Conservation (phyloP, 2,113 vertebrate species). For the Copsychus sechellarum region DNA sequence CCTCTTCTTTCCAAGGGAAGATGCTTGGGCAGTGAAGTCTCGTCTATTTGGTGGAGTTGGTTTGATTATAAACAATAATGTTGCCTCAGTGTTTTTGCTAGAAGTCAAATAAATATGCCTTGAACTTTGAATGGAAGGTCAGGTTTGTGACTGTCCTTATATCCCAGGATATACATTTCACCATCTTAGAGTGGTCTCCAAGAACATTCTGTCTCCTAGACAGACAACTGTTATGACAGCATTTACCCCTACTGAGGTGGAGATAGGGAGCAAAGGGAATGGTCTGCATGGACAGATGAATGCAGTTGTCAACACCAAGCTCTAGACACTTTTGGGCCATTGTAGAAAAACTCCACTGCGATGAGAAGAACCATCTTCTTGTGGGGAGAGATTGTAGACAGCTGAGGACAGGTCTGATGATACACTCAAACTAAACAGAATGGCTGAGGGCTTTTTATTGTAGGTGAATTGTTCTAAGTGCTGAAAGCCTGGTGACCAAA, state of each 20-base stretch:
- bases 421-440: slow-evolving; percentile 56
- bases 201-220: slow-evolving; percentile 35
- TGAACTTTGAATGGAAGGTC: neutral
- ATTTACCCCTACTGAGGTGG: neutral
- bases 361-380: slow-evolving; percentile 27
- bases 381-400: slow-evolving; percentile 44
- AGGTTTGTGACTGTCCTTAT: neutral
- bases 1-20: neutral
- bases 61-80: neutral
- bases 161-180: neutral
- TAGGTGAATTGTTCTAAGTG: slow-evolving; percentile 63
- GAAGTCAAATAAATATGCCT: neutral
- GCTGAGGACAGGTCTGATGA: slow-evolving; percentile 63
- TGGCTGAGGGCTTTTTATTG: slow-evolving; percentile 35
- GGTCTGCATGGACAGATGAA: neutral
- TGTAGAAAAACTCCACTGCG: neutral
- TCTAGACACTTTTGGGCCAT: neutral
- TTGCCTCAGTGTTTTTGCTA: neutral
- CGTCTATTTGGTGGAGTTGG: neutral
- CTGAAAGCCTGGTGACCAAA: slow-evolving; percentile 65
- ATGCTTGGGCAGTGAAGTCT: neutral
- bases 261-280: neutral
- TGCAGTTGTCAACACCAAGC: slow-evolving; percentile 7
- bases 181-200: neutral
- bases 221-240: neutral